Conservation (phyloP, 2,888 invertebrate genomes). For the Griposia aprilina region DNA sequence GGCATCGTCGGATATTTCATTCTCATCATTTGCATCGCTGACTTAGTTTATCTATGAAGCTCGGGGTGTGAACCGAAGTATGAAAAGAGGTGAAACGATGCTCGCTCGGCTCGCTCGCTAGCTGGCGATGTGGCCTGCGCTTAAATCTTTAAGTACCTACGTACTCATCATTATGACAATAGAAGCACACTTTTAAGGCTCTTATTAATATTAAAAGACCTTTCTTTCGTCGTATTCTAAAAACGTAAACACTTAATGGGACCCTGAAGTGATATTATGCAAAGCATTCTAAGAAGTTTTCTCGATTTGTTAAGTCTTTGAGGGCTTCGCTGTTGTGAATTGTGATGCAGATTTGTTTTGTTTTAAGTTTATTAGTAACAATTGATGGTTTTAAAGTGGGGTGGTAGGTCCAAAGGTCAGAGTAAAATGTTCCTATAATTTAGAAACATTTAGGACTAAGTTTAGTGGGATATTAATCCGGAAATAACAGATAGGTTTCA, state of each 20-base stretch:
- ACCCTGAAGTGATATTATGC: not conserved
- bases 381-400: not conserved
- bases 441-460: not conserved
- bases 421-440: not conserved
- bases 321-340: not conserved
- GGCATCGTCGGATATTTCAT: no score
- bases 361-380: not conserved
- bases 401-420: not conserved
- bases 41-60: no score
- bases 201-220: slow-evolving; percentile 28
- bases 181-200: not conserved
- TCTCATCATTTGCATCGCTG: no score
- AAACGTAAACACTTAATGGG: slow-evolving; percentile 30
- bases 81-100: no score
- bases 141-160: not conserved
- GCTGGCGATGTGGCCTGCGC: no score
- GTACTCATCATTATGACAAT: slow-evolving; percentile 15
- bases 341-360: slow-evolving; percentile 3
- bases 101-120: no score
- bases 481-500: not conserved
- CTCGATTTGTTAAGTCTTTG: not conserved
- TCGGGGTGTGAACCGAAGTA: no score
- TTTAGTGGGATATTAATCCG: not conserved
- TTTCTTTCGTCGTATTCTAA: slow-evolving; percentile 6
- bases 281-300: not conserved